Percentiles rank a stretch among this genome's conserved stretches.
phyloP scores from a whole-genome alignment of 2,888 invertebrate genomes.

The Sisyra nigra region DNA sequence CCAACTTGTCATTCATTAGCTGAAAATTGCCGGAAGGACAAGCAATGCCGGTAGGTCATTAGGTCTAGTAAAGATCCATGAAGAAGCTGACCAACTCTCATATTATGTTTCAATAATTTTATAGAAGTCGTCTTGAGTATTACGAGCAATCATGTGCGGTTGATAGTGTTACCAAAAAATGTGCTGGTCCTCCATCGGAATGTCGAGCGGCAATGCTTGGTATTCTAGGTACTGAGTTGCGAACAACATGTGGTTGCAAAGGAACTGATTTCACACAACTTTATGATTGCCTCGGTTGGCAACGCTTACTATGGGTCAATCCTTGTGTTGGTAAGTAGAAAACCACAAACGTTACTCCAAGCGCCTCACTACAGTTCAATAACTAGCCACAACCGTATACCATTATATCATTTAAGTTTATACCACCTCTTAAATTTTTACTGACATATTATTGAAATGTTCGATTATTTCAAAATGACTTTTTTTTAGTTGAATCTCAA shows the following conservation, averaged over 20 bases:
- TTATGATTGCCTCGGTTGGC: constrained; percentile 83
- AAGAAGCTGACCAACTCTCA: not conserved
- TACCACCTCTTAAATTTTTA: not conserved
- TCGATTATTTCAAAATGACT: not conserved
- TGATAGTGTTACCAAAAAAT: constrained; percentile 76
- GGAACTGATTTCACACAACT: constrained; percentile 72
- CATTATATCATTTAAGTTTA: not conserved
- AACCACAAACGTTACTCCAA: not conserved
- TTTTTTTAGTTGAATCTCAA: constrained; percentile 65
- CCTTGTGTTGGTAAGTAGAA: constrained; percentile 73
- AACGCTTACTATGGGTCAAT: constrained; percentile 77
- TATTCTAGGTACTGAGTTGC: constrained; percentile 75
- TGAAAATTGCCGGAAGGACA: constrained; percentile 65
- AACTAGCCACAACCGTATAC: no score
- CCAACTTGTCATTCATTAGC: constrained; percentile 80
- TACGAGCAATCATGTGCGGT: constrained; percentile 87
- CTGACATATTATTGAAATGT: not conserved
- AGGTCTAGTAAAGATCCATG: no score
- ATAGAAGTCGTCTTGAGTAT: constrained; percentile 63
- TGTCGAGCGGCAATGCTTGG: constrained; percentile 76
- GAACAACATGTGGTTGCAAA: constrained; percentile 77
- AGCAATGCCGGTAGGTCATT: constrained; percentile 56
- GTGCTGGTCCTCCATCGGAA: constrained; percentile 70
- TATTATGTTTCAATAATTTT: not conserved
- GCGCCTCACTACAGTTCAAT: no score